Base-by-base conservation (phyloP, 2,797 vertebrate genomes). In the Coregonus ussuriensis region DNA sequence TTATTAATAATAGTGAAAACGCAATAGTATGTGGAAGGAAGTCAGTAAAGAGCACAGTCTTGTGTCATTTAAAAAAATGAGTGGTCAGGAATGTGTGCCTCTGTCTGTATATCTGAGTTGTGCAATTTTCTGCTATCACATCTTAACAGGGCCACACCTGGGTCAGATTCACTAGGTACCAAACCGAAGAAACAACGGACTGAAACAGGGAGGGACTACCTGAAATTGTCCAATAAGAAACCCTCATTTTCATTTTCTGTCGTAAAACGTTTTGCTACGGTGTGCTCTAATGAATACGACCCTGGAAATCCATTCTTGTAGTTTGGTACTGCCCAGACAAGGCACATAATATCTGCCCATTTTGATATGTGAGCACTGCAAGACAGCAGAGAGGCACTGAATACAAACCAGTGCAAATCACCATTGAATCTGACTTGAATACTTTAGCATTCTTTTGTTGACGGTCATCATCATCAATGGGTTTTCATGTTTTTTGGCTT, bases 1-100 rank as follows among this genome's bases (percentile, higher is more conserved):
- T 86, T 83, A 87, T 91, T 80, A 91, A 92, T 92, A 91, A 92
- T 94, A 91, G 91, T 80, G n/a, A 74, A 93, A 95, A 97, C 97
- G 97, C 96, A 98, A 98, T 98, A 98, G 96, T 89, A 90, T 92
- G 93, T 94, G 93, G 92, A 87, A 90, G 89, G 89, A 92, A 92
- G 94, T 88, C 91, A 89, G 93, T 91, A 88, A 92, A 93, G 91
- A 98, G 96, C 96, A 98, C 96, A 97, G 97, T 89, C 86, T 90
- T 88, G 94, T 93, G 94, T 93, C 77, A 80, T 92, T 88, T 87
- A 77, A 83, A 88, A 79, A 86, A 84, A 62, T 92, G 73, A 89
- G 88, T 92, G 93, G 93, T 91, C 90, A 91, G 91, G 93, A 94
- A 93, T 88, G 94, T 91, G 89, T 93, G 91, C 93, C 93, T 95